These are phyloP conservation scores for Coptodon bakossiorum DNA, from an alignment of 2,113 vertebrate species.

Conservation along the genomic window DNA sequence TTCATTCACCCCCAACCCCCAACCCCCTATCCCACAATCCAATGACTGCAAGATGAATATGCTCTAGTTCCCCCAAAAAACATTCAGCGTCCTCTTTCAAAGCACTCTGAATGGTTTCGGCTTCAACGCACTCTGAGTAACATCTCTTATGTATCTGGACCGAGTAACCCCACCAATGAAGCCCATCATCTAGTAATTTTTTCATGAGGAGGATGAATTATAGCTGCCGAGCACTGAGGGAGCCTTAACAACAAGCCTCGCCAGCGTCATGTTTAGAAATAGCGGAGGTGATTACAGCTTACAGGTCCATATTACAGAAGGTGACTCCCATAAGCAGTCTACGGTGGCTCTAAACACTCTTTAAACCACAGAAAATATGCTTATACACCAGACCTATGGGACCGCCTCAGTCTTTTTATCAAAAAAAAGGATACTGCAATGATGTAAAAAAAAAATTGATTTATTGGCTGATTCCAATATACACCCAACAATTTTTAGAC, in stretches of 20 bases:
- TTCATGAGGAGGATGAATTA: conserved; percentile 11
- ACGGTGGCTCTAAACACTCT: not conserved
- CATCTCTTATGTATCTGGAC: not conserved
- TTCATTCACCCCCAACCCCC: not conserved
- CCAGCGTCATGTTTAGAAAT: not conserved
- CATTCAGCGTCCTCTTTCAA: not conserved
- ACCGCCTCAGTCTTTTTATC: fast-evolving
- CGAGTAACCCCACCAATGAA: not conserved
- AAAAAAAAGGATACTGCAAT: not conserved
- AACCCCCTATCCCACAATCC: not conserved
- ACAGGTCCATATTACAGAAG: not conserved
- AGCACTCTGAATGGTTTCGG: not conserved
- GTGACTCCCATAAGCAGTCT: not conserved
- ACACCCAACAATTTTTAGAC: not conserved
- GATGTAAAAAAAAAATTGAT: not conserved
- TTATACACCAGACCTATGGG: fast-evolving
- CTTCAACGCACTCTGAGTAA: not conserved
- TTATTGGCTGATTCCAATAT: not conserved
- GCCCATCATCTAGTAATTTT: not conserved
- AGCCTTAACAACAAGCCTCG: not conserved
- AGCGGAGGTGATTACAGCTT: not conserved
- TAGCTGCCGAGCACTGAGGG: not conserved
- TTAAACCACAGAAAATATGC: not conserved
- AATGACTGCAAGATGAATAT: conserved; percentile 14
- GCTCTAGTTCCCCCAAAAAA: conserved; percentile 45